These are phyloP conservation scores for Urocynchramus pylzowi DNA, from an alignment of 2,113 vertebrate genomes.

Conservation along the genomic window DNA sequence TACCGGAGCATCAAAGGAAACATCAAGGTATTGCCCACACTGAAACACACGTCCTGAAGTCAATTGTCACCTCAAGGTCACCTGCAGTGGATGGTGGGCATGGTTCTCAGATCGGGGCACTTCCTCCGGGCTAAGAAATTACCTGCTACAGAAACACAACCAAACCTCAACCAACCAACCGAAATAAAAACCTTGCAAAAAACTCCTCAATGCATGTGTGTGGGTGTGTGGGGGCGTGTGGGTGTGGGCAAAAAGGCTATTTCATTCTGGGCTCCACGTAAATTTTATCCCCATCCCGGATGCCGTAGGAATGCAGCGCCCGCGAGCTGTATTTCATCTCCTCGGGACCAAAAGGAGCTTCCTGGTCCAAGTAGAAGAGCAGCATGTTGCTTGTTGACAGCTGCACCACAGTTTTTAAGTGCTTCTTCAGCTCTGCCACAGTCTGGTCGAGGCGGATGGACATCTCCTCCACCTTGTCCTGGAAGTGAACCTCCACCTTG, in stretches of 20 bases:
- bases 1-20: slow-evolving; percentile 41
- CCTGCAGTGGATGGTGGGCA: slow-evolving; percentile 19
- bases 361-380: slow-evolving; percentile 89
- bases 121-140: slow-evolving; percentile 34
- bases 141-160: slow-evolving; percentile 55
- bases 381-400: slow-evolving; percentile 86
- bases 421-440: slow-evolving; percentile 91
- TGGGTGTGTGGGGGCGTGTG: background rate
- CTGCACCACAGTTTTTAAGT: slow-evolving; percentile 84
- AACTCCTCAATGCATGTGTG: slow-evolving; percentile 60
- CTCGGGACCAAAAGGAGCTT: slow-evolving; percentile 86
- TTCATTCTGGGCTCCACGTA: slow-evolving; percentile 87
- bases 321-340: slow-evolving; percentile 89
- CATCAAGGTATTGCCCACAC: slow-evolving; percentile 50
- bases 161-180: slow-evolving; percentile 47
- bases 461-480: slow-evolving; percentile 84
- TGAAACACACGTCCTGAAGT: slow-evolving; percentile 48
- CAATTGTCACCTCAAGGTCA: slow-evolving; percentile 29
- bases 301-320: slow-evolving; percentile 90
- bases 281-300: slow-evolving; percentile 93
- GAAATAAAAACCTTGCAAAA: slow-evolving; percentile 60
- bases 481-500: slow-evolving; percentile 88
- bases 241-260: slow-evolving; percentile 60
- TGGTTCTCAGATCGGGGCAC: slow-evolving; percentile 30
- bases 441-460: slow-evolving; percentile 91